Percentiles rank a stretch among this genome's conserved stretches.
Conservation (phyloP, 2,888 invertebrate genomes). For the Pogonocherus hispidulus region DNA sequence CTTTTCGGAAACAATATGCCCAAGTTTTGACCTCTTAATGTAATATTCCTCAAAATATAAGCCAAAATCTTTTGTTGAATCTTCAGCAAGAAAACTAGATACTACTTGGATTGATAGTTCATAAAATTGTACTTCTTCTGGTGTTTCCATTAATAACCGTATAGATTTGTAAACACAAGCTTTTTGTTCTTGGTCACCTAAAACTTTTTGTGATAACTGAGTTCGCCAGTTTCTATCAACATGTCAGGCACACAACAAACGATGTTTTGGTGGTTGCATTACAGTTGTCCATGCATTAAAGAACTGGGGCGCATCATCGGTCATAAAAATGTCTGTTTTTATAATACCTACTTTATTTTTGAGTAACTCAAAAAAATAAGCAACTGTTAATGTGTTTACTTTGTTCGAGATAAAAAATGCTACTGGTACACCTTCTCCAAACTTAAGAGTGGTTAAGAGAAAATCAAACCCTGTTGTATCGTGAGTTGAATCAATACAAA, state of each 20-base stretch:
- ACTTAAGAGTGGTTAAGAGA: conserved; percentile 38
- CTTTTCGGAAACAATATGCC: conserved; percentile 41
- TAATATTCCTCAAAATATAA: conserved; percentile 26
- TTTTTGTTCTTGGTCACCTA: neutral
- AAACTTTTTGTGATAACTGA: neutral
- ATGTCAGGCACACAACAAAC: conserved; percentile 12
- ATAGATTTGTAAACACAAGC: neutral
- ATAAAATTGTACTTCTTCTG: neutral
- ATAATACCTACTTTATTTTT: conserved; percentile 11
- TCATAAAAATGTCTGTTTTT: conserved; percentile 38
- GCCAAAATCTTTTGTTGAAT: neutral
- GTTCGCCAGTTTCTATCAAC: neutral
- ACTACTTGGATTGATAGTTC: neutral
- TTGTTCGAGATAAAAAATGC: conserved; percentile 48
- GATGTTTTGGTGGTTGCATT: conserved; percentile 34
- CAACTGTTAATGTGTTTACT: neutral
- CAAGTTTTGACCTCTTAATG: conserved; percentile 28
- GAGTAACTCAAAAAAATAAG: neutral
- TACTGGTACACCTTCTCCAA: conserved; percentile 46
- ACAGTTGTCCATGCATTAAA: conserved; percentile 45
- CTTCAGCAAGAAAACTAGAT: neutral
- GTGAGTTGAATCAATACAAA: conserved; percentile 40
- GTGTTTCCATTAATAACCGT: neutral
- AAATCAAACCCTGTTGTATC: conserved; percentile 29
- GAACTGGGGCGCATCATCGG: conserved; percentile 47